Percentiles rank a stretch among this genome's conserved stretches.
Evolutionary conservation across 2,888 invertebrate genomes (phyloP).

Genomic region (Mesochorus sp.): DNA sequence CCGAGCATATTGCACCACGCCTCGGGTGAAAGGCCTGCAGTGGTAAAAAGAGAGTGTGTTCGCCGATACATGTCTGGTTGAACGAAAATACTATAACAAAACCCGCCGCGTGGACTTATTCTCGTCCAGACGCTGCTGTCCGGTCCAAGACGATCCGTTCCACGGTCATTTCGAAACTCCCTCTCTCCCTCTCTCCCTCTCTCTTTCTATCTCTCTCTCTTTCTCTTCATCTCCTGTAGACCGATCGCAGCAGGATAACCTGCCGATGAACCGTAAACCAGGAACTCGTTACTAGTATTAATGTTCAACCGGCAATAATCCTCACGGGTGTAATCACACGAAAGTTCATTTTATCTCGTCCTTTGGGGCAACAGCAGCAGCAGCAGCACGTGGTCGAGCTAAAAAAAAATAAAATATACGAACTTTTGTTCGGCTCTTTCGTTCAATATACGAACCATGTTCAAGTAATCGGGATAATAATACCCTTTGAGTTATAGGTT

Average conservation of each 20-base stretch:
- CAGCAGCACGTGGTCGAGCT: neutral
- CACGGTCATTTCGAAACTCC: slow-evolving; percentile 65
- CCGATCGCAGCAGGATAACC: slow-evolving; percentile 71
- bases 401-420: slow-evolving; percentile 29
- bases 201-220: slow-evolving; percentile 17
- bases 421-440: slow-evolving; percentile 23
- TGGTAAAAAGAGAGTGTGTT: slow-evolving; percentile 64
- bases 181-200: neutral
- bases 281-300: slow-evolving; percentile 75
- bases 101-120: neutral
- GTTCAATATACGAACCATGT: slow-evolving; percentile 25
- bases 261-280: slow-evolving; percentile 78
- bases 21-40: slow-evolving; percentile 74
- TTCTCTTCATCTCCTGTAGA: slow-evolving; percentile 59
- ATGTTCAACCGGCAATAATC: slow-evolving; percentile 59
- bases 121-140: slow-evolving; percentile 32
- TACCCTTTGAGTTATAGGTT: slow-evolving; percentile 31
- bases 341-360: slow-evolving; percentile 57
- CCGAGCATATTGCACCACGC: slow-evolving; percentile 75
- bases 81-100: neutral
- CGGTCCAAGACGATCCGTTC: slow-evolving; percentile 44
- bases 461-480: slow-evolving; percentile 45
- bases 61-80: neutral
- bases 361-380: neutral
- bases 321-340: slow-evolving; percentile 52